A percentile compares a stretch with the other conserved stretches of the same genome.
phyloP scores from a whole-genome alignment of 2,888 invertebrate species.

The Cacoxenus indagator region DNA sequence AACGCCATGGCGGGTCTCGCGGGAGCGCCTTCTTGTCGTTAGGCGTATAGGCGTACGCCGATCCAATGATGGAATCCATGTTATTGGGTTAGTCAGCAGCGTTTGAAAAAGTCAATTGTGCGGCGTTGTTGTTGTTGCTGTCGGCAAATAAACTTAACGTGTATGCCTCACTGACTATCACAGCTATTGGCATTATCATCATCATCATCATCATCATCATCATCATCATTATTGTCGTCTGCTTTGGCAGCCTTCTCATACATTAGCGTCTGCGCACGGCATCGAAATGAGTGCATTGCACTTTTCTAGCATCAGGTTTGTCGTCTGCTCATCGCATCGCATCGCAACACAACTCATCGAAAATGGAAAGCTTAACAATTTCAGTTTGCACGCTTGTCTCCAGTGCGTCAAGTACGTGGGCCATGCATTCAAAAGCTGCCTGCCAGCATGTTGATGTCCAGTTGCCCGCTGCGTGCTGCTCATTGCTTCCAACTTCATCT shows the following conservation, averaged over 20 bases:
- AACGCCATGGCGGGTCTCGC: not conserved
- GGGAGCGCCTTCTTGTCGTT: not conserved
- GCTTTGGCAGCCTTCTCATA: too few species aligned
- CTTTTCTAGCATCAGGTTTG: conserved; percentile 24
- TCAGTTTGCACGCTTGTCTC: not conserved
- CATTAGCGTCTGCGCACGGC: not conserved
- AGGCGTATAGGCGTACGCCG: not conserved
- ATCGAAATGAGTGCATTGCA: conserved; percentile 45
- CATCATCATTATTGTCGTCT: not conserved
- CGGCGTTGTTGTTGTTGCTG: not conserved
- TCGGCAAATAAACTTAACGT: too few species aligned
- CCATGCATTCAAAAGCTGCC: too few species aligned
- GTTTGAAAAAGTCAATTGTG: not conserved
- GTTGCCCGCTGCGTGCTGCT: too few species aligned
- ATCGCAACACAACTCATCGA: conserved; percentile 49
- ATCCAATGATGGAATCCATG: conserved; percentile 26
- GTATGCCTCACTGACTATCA: not conserved
- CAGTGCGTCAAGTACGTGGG: too few species aligned
- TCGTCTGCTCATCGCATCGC: not conserved
- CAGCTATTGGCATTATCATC: not conserved
- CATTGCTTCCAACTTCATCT: not conserved
- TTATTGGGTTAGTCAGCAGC: conserved; percentile 38
- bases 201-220: not conserved
- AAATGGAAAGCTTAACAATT: conserved; percentile 56
- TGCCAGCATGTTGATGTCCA: too few species aligned